Base-by-base conservation (phyloP, 2,888 invertebrate species). In the Drosophila melanosoma region DNA sequence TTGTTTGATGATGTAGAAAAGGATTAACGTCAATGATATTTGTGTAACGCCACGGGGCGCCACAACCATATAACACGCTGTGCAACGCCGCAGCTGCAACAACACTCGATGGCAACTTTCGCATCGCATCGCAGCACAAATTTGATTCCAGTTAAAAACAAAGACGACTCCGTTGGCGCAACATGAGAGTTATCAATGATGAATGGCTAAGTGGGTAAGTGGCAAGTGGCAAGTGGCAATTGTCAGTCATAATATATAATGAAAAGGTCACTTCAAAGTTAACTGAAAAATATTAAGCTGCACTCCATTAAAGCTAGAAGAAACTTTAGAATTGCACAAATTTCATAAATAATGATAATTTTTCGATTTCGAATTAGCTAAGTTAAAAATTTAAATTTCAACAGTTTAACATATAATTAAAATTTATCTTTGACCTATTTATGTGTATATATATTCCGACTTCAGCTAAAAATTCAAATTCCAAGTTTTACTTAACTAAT, bases 1-100 rank as follows among this genome's bases (percentile, higher is more conserved):
- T 85, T 85, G 87, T 83, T 87, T 86, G 90, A 89, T 87, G 87
- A 89, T 85, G 85, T 89, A 80, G 89, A 89, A 89, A 89, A 84
- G 89, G 87, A 87, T 84, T 87, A 89, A 87, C 87, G 79, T 83
- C 89, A 87, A 77, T 86, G 89, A 88, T 88, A 83, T 85, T 85
- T 88, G 86, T 83, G 74, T 77, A 75, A 73, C 67, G 79, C 26
- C 33, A 38, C 61, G 49, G 20, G n/a, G 36, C 40, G 38, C 45
- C 17, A 58, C 52, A 60, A 36, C 53, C 15, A 35, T 29, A 36
- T 20, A 56, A 29, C 49, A 29, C 48, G 11, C 10, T 54, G 54
- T 66, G 58, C 62, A 65, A 38, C 7, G 45, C 20, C 45, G 20
- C 61, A 60, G 60, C 52, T 48, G 60, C 40, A 56, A 10, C 52